Evolutionary conservation across 1,140 invertebrate species (phyloP), one percentile per base, ranked within the genome.

Genomic region (Brachionus asplanchnoidis): DNA sequence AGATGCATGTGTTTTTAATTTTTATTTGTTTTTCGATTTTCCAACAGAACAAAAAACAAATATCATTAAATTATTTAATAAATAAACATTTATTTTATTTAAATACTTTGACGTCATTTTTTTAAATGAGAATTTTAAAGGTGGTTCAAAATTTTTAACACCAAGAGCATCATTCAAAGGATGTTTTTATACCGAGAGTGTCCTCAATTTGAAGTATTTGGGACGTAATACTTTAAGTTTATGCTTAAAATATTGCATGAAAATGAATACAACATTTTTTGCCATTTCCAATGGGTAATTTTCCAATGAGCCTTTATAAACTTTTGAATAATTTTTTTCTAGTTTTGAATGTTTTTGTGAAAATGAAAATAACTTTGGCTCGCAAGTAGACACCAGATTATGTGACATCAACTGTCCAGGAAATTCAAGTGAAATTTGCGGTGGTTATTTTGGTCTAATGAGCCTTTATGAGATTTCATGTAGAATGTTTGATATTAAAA

Each of bases 371-470:
- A 12, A 68, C 8, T 32, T 28, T 40, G 14, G n/a, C 3, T 40
- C 1, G 8, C 8, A 36, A 40, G 28, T 73, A 36, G 36, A 73
- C 3, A 36, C 40, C 6, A n/a, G 20, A 17, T 42, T n/a, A n/a
- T 73, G 68, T 17, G 17, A 73, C 3, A 8, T 40, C 8, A 42
- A 40, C 44, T 73, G 68, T 12, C 68, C 68, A 17, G 68, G 68
- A n/a, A 73, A 73, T 42, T 73, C 68, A 40, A 73, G 68, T 20
- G 32, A 73, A 73, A 42, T 73, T 20, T 73, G 68, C 36, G 68
- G 68, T 73, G 68, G 68, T 11, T 20, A 40, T 40, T 73, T 42
- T 68, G 65, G 65, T 12, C 14, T 40, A 20, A 40, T 20, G 17
- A 73, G 36, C 20, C 11, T 73, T 42, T 73, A 40, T 17, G 68